Evolutionary conservation across 2,888 invertebrate species (phyloP).

Genomic region (Calameuta filiformis): DNA sequence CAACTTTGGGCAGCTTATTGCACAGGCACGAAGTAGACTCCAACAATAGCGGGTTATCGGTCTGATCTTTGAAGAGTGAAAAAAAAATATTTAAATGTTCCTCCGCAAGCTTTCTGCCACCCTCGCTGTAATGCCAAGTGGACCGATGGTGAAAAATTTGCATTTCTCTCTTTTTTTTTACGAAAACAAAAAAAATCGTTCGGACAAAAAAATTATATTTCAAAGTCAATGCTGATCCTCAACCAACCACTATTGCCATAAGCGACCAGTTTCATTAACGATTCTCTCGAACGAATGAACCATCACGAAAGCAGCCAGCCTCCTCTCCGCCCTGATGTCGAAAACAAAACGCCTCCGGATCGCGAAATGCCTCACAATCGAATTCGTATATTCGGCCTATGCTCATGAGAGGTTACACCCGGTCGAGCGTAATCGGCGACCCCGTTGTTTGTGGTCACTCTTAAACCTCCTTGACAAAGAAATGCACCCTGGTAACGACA

Average conservation of each 20-base stretch:
- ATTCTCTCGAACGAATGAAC: constrained; percentile 58
- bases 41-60: neutral
- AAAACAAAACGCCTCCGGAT: constrained; percentile 65
- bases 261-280: constrained; percentile 28
- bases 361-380: constrained; percentile 55
- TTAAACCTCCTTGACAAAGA: constrained; percentile 45
- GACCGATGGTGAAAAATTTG: neutral
- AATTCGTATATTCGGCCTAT: constrained; percentile 31
- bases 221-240: neutral
- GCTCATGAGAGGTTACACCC: constrained; percentile 38
- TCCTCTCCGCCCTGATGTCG: constrained; percentile 59
- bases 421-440: constrained; percentile 55
- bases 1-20: neutral
- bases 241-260: neutral
- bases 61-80: neutral
- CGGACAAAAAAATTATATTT: neutral
- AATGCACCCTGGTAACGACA: constrained; percentile 32
- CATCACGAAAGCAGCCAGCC: constrained; percentile 62
- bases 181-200: neutral
- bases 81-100: neutral
- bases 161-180: neutral
- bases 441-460: constrained; percentile 64
- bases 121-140: neutral
- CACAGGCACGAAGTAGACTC: neutral
- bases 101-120: neutral